Percentiles rank a stretch among this genome's conserved stretches.
Conservation (phyloP, 2,797 vertebrate species). For the Sternotherus odoratus region DNA sequence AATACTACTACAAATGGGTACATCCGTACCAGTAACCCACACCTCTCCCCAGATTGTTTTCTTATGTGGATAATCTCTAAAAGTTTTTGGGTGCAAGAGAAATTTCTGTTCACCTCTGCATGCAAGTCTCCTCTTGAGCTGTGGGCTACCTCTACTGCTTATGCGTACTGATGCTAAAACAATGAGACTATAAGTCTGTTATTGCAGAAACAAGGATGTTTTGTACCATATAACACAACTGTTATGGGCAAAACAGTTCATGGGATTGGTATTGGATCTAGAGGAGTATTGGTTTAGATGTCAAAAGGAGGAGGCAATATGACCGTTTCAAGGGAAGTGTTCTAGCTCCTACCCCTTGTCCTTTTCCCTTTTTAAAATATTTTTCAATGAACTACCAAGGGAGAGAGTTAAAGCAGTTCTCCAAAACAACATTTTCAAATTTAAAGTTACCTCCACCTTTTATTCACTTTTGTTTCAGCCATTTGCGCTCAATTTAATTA, state of each 20-base stretch:
- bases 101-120: background rate
- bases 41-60: background rate
- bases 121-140: background rate
- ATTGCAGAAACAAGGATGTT: background rate
- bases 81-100: background rate
- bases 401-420: background rate
- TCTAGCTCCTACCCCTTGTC: background rate
- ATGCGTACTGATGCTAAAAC: background rate
- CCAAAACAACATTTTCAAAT: background rate
- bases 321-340: background rate
- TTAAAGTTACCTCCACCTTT: background rate
- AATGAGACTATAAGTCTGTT: background rate
- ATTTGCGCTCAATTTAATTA: background rate
- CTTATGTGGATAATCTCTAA: background rate
- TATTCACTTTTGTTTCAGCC: background rate
- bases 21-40: background rate
- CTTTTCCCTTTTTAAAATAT: background rate
- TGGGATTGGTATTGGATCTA: background rate
- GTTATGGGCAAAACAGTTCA: background rate
- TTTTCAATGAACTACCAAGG: background rate
- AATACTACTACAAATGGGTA: background rate
- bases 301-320: background rate
- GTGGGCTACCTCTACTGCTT: background rate
- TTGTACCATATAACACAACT: background rate
- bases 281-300: background rate